Evolutionary conservation across 2,113 vertebrate genomes (phyloP).

Genomic region (Mobula hypostoma): DNA sequence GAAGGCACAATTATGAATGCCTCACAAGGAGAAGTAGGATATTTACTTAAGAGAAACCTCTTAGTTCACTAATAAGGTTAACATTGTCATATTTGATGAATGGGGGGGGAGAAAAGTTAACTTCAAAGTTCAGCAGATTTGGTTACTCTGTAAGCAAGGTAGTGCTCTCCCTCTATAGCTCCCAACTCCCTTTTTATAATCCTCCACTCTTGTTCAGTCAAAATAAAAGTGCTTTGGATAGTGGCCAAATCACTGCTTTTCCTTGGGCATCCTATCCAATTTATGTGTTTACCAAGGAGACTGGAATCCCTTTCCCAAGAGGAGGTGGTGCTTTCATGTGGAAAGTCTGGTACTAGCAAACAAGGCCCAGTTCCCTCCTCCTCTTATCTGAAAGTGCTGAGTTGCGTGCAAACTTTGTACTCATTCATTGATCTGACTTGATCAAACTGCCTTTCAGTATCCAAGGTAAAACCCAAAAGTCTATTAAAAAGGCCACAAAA

Average conservation of each 20-base stretch:
- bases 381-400: slow-evolving; percentile 63
- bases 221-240: slow-evolving; percentile 53
- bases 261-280: slow-evolving; percentile 54
- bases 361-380: slow-evolving; percentile 49
- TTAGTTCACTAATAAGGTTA: slow-evolving; percentile 58
- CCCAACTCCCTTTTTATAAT: slow-evolving; percentile 50
- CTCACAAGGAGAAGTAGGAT: not conserved
- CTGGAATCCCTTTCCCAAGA: slow-evolving; percentile 57
- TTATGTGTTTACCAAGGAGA: slow-evolving; percentile 55
- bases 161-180: slow-evolving; percentile 53
- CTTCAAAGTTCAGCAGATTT: slow-evolving; percentile 54
- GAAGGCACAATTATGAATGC: slow-evolving; percentile 15
- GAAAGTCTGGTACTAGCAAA: slow-evolving; percentile 64
- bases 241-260: slow-evolving; percentile 54
- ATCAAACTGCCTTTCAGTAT: slow-evolving; percentile 41
- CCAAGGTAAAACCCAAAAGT: slow-evolving; percentile 45
- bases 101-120: slow-evolving; percentile 46
- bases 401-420: slow-evolving; percentile 61
- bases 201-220: slow-evolving; percentile 45
- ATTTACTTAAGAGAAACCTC: slow-evolving; percentile 28
- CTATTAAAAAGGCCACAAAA: slow-evolving; percentile 42
- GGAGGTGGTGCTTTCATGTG: slow-evolving; percentile 63
- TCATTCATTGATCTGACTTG: slow-evolving; percentile 53
- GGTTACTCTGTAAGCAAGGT: slow-evolving; percentile 66
- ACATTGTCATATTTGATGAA: slow-evolving; percentile 67